Evolutionary conservation across 30 jellyfish, hydroid and myxozoan genomes (phyloP).

Genomic region (Pseudorhiza aurosa): DNA sequence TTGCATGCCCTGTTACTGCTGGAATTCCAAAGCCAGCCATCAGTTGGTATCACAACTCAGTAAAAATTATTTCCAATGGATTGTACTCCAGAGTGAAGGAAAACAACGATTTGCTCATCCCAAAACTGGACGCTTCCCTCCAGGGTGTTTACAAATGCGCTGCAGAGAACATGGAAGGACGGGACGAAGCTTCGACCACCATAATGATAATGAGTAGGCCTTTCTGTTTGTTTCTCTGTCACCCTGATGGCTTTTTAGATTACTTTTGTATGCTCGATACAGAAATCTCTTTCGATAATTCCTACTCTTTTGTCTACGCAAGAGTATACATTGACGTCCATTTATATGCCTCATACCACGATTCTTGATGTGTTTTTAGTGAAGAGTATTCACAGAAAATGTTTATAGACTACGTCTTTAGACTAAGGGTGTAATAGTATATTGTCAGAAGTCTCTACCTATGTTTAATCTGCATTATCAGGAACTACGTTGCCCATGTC

Average conservation of each 20-base stretch:
- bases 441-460: too few species aligned
- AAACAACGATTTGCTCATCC: conserved; percentile 67
- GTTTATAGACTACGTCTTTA: too few species aligned
- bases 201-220: conserved; percentile 62
- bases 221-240: too few species aligned
- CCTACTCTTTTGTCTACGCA: too few species aligned
- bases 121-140: conserved; percentile 55
- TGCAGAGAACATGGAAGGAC: conserved; percentile 58
- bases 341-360: not conserved
- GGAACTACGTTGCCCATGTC: too few species aligned
- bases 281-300: too few species aligned
- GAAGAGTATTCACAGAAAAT: too few species aligned
- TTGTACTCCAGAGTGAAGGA: conserved; percentile 30
- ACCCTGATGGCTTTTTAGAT: too few species aligned
- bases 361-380: too few species aligned
- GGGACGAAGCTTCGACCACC: conserved; percentile 63
- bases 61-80: conserved; percentile 45
- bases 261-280: too few species aligned
- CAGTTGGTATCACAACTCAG: conserved; percentile 71
- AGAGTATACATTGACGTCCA: not conserved
- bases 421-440: too few species aligned
- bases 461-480: too few species aligned
- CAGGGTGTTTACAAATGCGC: conserved; percentile 74
- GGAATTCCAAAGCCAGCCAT: conserved; percentile 77
- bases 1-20: conserved; percentile 57